Percentiles rank a stretch among this genome's conserved stretches.
Evolutionary conservation across 2,888 invertebrate species (phyloP).

Genomic region (Leptopilina myrica): DNA sequence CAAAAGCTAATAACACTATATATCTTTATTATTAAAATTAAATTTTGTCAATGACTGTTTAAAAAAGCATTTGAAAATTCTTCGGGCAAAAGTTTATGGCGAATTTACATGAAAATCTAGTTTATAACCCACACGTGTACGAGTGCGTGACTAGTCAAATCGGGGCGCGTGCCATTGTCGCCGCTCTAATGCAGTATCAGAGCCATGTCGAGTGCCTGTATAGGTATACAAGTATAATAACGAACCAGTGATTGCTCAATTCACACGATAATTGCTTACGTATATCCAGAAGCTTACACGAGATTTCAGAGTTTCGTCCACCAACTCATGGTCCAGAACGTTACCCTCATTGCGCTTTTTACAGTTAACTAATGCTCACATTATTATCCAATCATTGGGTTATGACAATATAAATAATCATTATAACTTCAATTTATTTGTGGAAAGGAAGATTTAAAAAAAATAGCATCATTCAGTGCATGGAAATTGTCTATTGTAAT

Average conservation of each 20-base stretch:
- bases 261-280: slow-evolving; percentile 30
- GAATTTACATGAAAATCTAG: slow-evolving; percentile 52
- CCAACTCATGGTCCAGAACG: slow-evolving; percentile 8
- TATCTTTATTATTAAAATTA: too few relatives aligned
- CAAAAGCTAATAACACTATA: too few relatives aligned
- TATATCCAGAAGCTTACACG: slow-evolving; percentile 24
- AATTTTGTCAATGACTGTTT: too few relatives aligned
- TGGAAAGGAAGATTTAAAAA: too few relatives aligned
- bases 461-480: too few relatives aligned
- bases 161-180: slow-evolving; percentile 27
- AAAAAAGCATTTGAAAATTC: too few relatives aligned
- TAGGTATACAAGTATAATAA: too few relatives aligned
- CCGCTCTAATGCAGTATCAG: neutral
- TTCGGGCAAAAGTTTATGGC: neutral
- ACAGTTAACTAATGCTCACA: slow-evolving; percentile 14
- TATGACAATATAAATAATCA: neutral
- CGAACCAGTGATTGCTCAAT: slow-evolving; percentile 26
- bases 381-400: slow-evolving; percentile 10
- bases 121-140: slow-evolving; percentile 32
- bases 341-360: slow-evolving; percentile 12
- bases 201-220: neutral
- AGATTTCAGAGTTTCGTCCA: slow-evolving; percentile 23
- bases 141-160: slow-evolving; percentile 30
- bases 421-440: too few relatives aligned
- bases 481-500: too few relatives aligned